Base-by-base conservation (phyloP, 2,888 invertebrate species). In the Sinodicranocentrus sp. region DNA sequence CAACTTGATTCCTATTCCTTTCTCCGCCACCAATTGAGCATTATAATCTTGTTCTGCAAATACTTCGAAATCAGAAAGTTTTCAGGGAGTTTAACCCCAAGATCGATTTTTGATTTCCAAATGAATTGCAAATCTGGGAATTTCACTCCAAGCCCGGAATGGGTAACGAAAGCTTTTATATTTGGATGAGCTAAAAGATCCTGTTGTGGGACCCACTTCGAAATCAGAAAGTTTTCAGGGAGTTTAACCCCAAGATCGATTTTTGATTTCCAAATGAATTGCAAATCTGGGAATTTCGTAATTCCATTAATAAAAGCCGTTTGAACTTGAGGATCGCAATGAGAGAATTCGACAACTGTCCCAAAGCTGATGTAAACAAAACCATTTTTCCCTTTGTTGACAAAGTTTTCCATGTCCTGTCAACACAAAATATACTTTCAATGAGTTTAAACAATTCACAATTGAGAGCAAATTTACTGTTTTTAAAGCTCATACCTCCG, bases 11-110 rank as follows among this genome's bases (percentile, higher is more conserved):
- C 85, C 87, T 8, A 67, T 25, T 13, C 75, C 75, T 15, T 71
- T 54, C 0, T 23, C 19, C 1, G 71, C 72, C 2, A 87, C 5
- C 13, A 79, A 59, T n/a, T 82, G 54, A 0, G 86, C 86, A 57
- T 88, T 88, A 28, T 82, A 85, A 61, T 86, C 86, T 57, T 87
- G 86, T 26, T 87, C 87, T 2, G 79, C 86, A 72, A 87, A 87
- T 26, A 86, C 87, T 2, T 76, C 86, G 70, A 87, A 87, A 2
- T 78, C 15, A 3, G 86, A 23, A 71, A 44, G 21, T 83, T 83
- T 0, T 19, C 44, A 6, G 83, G 83, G 3, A 83, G 10, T 8
- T 43, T 6, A 13, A 26, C 10, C 2, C 25, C 57, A 2, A 70
- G n/a, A 1, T 48, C 33, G 13, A 70, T 15, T 0, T 67, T 28